Conservation (phyloP, 92 coral and sea anemone species). For the Desmophyllum pertusum region DNA sequence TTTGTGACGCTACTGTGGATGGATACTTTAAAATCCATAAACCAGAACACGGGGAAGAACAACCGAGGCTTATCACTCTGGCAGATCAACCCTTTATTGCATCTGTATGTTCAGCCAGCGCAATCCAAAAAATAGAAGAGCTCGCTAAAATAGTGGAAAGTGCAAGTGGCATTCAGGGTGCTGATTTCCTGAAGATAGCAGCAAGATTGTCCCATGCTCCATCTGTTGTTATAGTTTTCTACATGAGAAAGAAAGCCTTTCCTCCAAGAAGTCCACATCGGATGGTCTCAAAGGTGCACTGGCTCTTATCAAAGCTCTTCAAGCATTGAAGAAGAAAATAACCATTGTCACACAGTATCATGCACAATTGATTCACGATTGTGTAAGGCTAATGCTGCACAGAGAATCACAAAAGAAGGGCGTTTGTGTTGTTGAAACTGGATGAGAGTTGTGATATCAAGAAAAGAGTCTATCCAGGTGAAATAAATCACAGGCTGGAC, state of each 20-base stretch:
- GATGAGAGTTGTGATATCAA: background rate
- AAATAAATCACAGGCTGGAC: conserved; percentile 30
- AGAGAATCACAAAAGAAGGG: background rate
- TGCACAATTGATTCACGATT: conserved; percentile 15
- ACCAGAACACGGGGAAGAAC: conserved; percentile 72
- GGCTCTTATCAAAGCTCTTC: conserved; percentile 78
- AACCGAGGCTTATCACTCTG: conserved; percentile 66
- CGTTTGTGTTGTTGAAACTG: background rate
- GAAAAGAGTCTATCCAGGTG: conserved; percentile 4
- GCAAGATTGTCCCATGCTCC: conserved; percentile 70
- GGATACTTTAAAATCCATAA: conserved; percentile 67
- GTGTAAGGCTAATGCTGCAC: background rate
- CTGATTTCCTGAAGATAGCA: conserved; percentile 74
- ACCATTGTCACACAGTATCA: conserved; percentile 52
- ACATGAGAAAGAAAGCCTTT: conserved; percentile 8
- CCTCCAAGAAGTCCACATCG: background rate
- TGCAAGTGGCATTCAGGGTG: conserved; percentile 37
- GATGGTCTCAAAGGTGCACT: conserved; percentile 80
- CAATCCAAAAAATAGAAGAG: conserved; percentile 50
- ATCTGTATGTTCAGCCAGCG: conserved; percentile 75
- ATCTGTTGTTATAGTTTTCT: conserved; percentile 74
- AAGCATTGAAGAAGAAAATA: conserved; percentile 73
- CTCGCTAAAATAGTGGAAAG: conserved; percentile 56
- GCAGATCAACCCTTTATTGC: conserved; percentile 69
- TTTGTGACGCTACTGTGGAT: conserved; percentile 72